phyloP scores from a whole-genome alignment of 2,888 invertebrate species.

The Dascillus cervinus region DNA sequence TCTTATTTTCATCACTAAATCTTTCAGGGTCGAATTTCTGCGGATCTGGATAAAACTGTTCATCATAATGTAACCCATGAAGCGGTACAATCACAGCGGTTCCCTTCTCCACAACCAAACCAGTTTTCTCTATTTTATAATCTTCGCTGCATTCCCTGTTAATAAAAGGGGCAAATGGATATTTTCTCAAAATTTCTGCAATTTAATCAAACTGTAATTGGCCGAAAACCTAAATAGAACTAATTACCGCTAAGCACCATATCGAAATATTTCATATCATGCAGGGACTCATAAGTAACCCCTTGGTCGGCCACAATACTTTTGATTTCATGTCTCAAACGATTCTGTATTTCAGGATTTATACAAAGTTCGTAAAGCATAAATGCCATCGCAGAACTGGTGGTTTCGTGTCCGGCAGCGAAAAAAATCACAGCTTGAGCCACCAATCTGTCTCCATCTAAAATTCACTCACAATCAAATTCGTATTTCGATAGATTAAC shows the following conservation, averaged over 20 bases:
- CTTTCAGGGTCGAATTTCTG: too few species aligned
- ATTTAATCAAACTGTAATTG: conserved; percentile 7
- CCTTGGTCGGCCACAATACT: conserved; percentile 31
- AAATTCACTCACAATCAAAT: too few species aligned
- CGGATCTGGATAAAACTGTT: too few species aligned
- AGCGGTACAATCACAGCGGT: conserved; percentile 34
- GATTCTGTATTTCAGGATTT: conserved; percentile 42
- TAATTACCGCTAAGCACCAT: conserved; percentile 42
- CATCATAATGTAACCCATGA: conserved; percentile 33
- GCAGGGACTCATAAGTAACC: conserved; percentile 42
- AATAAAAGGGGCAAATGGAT: conserved; percentile 35
- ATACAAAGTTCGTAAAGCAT: conserved; percentile 42
- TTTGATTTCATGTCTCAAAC: conserved; percentile 41
- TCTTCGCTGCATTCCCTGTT: conserved; percentile 27
- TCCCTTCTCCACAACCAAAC: conserved; percentile 32
- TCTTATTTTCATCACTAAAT: too few species aligned
- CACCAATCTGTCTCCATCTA: conserved; percentile 33
- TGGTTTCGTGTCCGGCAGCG: conserved; percentile 48
- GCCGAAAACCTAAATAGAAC: background rate
- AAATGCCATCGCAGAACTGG: conserved; percentile 42
- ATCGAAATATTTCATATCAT: conserved; percentile 47
- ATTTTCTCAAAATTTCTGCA: conserved; percentile 41
- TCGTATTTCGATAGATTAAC: background rate
- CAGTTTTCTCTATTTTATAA: conserved; percentile 27
- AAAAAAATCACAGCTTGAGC: conserved; percentile 46